Conservation (phyloP, 2,888 invertebrate species). For the Acholoe squamosa region DNA sequence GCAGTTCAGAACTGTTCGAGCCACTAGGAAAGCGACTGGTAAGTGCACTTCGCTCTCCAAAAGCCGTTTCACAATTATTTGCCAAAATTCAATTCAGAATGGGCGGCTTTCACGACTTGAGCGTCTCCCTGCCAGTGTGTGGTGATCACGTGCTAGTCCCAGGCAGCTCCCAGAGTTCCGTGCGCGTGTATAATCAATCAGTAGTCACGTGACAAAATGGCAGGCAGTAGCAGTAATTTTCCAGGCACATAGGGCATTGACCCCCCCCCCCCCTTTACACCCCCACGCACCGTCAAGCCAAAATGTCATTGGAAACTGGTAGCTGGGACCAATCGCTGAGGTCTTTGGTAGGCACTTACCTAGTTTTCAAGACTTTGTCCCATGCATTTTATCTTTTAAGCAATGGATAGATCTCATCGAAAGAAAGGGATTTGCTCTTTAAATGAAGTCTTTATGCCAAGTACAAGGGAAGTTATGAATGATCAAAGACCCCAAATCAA, state of each 20-base stretch:
- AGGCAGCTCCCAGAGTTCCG: neutral
- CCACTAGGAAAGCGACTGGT: neutral
- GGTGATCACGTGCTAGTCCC: neutral
- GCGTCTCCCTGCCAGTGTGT: neutral
- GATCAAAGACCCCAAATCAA: too few relatives aligned
- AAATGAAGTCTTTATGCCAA: too few relatives aligned
- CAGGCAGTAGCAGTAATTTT: conserved; percentile 4
- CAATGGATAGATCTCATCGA: too few relatives aligned
- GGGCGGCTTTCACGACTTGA: neutral
- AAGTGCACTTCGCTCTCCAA: neutral
- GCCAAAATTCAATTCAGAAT: conserved; percentile 6
- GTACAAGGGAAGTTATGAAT: too few relatives aligned
- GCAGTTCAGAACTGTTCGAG: neutral
- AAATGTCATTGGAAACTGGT: too few relatives aligned
- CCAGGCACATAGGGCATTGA: neutral
- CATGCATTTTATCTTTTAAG: too few relatives aligned
- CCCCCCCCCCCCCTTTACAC: neutral
- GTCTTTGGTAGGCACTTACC: too few relatives aligned
- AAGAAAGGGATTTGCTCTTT: too few relatives aligned
- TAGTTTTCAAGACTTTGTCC: too few relatives aligned
- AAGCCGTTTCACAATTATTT: conserved; percentile 21
- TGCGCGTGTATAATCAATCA: conserved; percentile 4
- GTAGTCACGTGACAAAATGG: neutral
- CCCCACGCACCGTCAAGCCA: too few relatives aligned
- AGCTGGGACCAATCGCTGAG: too few relatives aligned